Evolutionary conservation across 2,797 vertebrate genomes (phyloP), one percentile per base, ranked within the genome.

Genomic region (Aphelocoma californica): DNA sequence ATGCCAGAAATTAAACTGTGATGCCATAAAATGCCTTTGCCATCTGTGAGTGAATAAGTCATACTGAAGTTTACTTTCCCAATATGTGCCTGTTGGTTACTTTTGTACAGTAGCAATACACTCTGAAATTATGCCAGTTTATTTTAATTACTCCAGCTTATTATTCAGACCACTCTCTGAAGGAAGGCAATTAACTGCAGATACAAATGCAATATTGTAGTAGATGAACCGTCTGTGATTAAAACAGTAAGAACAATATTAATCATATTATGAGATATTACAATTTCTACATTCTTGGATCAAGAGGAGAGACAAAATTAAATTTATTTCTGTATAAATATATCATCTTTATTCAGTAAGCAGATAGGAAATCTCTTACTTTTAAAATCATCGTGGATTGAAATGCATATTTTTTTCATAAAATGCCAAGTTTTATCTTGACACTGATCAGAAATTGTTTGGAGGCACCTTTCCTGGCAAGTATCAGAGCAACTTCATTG

Each of bases 121-220:
- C 42, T 94, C 60, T 95, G 86, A 96, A 96, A 97, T 91, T 72
- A 93, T 85, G 79, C 90, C 88, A 93, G 95, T 96, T 97, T 97
- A 96, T 94, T 97, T 97, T 95, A 97, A 97, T 98, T 97, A 95
- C 81, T 93, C 29, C 44, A 91, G 62, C 61, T 97, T 96, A 95
- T 97, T 95, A 93, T 95, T 96, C 87, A 95, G 94, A 90, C 86
- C 92, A 85, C 57, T 94, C 84, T 95, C 86, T 81, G 85, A 97
- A 92, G 88, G 79, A 97, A 96, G 60, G 93, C 94, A 97, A 97
- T 97, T 96, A 97, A 97, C 92, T 96, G 50, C 61, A 95, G 93
- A 96, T 72, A 95, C 77, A 97, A 97, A 97, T 96, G 94, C 80
- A 95, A 91, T 97, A 97, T 94, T 95, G 72, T 81, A 81, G 92